Evolutionary conservation across 1,140 invertebrate genomes (phyloP).

Genomic region (Drosophila murphyi): DNA sequence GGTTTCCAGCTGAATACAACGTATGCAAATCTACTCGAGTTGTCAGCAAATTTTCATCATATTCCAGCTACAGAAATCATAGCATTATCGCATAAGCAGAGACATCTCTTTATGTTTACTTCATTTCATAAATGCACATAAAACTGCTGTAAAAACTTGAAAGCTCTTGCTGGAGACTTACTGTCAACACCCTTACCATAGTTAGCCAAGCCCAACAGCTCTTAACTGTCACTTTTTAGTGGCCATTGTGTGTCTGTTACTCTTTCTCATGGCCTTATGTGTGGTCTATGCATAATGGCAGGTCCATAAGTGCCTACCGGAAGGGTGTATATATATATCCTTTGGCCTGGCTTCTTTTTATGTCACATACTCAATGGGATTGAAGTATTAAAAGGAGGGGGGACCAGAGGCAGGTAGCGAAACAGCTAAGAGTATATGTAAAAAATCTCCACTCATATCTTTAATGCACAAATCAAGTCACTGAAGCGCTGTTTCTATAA

Average conservation of each 20-base stretch:
- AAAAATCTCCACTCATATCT: constrained; percentile 51
- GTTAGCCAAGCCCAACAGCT: constrained; percentile 48
- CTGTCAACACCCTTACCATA: constrained; percentile 45
- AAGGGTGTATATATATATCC: constrained; percentile 17
- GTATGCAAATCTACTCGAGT: too few species aligned
- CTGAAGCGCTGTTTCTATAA: constrained; percentile 78
- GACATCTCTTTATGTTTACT: neutral
- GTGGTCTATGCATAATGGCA: constrained; percentile 35
- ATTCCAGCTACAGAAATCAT: neutral
- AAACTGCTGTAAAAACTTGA: constrained; percentile 64
- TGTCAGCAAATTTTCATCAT: neutral
- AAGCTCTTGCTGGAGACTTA: constrained; percentile 39
- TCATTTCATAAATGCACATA: constrained; percentile 15
- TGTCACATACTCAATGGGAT: constrained; percentile 52
- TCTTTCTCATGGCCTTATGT: constrained; percentile 71
- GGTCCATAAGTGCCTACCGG: constrained; percentile 56
- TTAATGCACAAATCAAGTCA: constrained; percentile 82
- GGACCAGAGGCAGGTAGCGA: constrained; percentile 6
- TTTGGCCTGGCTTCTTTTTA: constrained; percentile 58
- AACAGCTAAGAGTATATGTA: constrained; percentile 1
- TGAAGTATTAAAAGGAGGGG: neutral
- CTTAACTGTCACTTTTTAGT: constrained; percentile 74
- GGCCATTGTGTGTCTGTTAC: constrained; percentile 62
- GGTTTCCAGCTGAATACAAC: too few species aligned
- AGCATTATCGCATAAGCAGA: neutral